Percentiles rank a stretch among this genome's conserved stretches.
Conservation (phyloP, 2,888 invertebrate genomes). For the Coelinius sp. region DNA sequence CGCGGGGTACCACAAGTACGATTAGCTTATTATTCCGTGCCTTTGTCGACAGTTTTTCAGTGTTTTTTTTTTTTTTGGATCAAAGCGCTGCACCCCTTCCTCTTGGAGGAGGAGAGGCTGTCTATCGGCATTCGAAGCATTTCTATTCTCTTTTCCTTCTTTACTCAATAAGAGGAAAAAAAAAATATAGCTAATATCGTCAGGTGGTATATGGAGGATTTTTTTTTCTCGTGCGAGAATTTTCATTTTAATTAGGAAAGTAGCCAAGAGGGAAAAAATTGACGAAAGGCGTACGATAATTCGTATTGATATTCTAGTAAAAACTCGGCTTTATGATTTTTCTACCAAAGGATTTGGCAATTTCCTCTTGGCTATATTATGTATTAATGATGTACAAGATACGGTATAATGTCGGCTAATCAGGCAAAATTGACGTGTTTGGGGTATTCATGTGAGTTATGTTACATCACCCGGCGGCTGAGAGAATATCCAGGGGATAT, state of each 20-base stretch:
- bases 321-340: not conserved
- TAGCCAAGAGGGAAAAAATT: slow-evolving; percentile 24
- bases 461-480: not conserved
- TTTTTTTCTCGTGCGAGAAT: not conserved
- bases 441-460: slow-evolving; percentile 2
- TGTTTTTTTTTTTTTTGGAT: slow-evolving; percentile 1
- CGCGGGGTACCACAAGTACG: slow-evolving; percentile 51
- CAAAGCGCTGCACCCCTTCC: not conserved
- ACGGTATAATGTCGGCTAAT: slow-evolving; percentile 34
- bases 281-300: slow-evolving; percentile 18
- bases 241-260: slow-evolving; percentile 13
- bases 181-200: slow-evolving; percentile 4
- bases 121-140: slow-evolving; percentile 14
- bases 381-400: slow-evolving; percentile 29
- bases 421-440: slow-evolving; percentile 23
- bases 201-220: not conserved
- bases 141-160: slow-evolving; percentile 7
- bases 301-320: slow-evolving; percentile 32
- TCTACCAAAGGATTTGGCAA: not conserved
- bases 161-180: slow-evolving; percentile 11
- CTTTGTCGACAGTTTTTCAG: slow-evolving; percentile 58
- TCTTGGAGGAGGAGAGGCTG: not conserved
- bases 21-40: slow-evolving; percentile 63
- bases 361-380: slow-evolving; percentile 24
- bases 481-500: not conserved